phyloP scores from a whole-genome alignment of 2,113 vertebrate species.

The Oostethus manadensis region DNA sequence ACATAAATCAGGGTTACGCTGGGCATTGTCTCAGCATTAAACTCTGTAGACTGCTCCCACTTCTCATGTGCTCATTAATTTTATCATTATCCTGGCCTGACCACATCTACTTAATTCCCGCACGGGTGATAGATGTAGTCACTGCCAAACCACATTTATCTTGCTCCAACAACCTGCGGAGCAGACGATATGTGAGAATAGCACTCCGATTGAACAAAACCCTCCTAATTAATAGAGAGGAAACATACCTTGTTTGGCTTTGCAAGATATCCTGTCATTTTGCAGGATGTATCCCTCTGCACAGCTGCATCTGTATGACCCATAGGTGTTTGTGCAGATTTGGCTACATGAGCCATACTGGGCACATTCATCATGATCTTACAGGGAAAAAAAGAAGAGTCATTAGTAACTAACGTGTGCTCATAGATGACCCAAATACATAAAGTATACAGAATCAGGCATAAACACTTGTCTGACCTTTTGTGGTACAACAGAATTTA shows the following conservation, averaged over 20 bases:
- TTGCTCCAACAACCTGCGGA: slow-evolving; percentile 28
- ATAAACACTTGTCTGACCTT: slow-evolving; percentile 58
- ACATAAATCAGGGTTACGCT: slow-evolving; percentile 62
- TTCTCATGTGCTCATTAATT: slow-evolving; percentile 68
- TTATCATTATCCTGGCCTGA: slow-evolving; percentile 64
- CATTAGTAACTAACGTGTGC: slow-evolving; percentile 73
- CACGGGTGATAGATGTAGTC: slow-evolving; percentile 61
- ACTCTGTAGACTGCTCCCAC: slow-evolving; percentile 56
- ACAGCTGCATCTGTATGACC: slow-evolving; percentile 89
- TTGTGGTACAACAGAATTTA: too few species aligned
- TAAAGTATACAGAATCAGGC: slow-evolving; percentile 65
- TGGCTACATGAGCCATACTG: slow-evolving; percentile 90
- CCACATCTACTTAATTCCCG: slow-evolving; percentile 51
- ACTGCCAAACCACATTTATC: slow-evolving; percentile 57
- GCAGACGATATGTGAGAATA: slow-evolving; percentile 36
- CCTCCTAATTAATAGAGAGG: slow-evolving; percentile 53
- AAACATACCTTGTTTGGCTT: slow-evolving; percentile 80
- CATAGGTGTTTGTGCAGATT: slow-evolving; percentile 84
- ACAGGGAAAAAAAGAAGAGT: slow-evolving; percentile 53
- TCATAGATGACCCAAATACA: slow-evolving; percentile 77
- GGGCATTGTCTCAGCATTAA: slow-evolving; percentile 58
- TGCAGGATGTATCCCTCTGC: slow-evolving; percentile 89
- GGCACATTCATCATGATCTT: slow-evolving; percentile 92
- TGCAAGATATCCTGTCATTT: slow-evolving; percentile 86
- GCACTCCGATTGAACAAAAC: slow-evolving; percentile 22